Base-by-base conservation (phyloP, 2,888 invertebrate genomes). In the Sphinx pinastri region DNA sequence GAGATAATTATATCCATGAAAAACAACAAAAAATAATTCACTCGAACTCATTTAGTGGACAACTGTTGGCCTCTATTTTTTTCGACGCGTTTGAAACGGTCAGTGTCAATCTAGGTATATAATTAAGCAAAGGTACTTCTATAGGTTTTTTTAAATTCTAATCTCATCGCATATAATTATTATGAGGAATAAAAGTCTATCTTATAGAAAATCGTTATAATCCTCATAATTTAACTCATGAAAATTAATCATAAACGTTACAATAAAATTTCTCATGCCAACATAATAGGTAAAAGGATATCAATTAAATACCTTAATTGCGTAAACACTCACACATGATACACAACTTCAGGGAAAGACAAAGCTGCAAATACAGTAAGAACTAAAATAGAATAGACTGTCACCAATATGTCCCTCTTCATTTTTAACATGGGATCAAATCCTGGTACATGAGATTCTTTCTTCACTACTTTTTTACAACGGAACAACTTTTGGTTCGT, bases 361-460 rank as follows among this genome's bases (percentile, higher is more conserved):
- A 94, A 80, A 25, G 93, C 93, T 67, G 91, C 91, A 74, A 94
- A 93, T 1, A 94, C 87, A 68, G 91, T 92, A 25, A 93, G 80
- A 45, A 92, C 91, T 69, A 94, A 81, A 77, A 93, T 83, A 6
- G 93, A 93, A 80, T 94, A 94, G 67, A 93, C 77, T 4, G 92
- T 91, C 16, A 94, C 90, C 71, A 94, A 79, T 74, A 93, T 81
- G 78, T 93, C 91, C 74, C 91, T 84, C 77, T 94, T 94, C 72
- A 92, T 83, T 81, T 87, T 91, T 68, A 92, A 73, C 54, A 84
- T 69, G 2, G 86, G 81, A 73, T 92, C 90, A 70, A 81, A 82
- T 38, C 84, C 79, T 49, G 14, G 31, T 7, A 38, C 52, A 5
- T 69, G 12, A 38, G 16, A 51, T 10, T 45, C 38, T 12, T 38